Percentiles rank a stretch among this genome's conserved stretches.
Evolutionary conservation across 2,113 vertebrate species (phyloP).

Genomic region (Elephantulus edwardii): DNA sequence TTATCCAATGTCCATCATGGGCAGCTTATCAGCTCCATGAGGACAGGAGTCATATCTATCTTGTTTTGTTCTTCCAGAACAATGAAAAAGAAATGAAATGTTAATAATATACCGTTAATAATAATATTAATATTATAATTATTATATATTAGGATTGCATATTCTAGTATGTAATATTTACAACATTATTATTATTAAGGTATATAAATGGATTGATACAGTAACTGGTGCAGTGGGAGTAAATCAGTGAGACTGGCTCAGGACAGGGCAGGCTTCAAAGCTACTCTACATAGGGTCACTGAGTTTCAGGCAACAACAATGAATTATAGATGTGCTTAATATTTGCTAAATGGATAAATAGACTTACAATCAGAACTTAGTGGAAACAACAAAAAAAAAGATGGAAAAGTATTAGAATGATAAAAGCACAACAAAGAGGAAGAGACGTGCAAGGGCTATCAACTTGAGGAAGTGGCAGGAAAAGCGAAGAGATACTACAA

Average conservation of each 20-base stretch:
- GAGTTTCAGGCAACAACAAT: too few species aligned
- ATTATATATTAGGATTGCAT: too few species aligned
- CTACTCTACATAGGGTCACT: too few species aligned
- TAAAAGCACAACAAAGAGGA: constrained; percentile 41
- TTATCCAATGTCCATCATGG: constrained; percentile 14
- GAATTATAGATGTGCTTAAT: constrained; percentile 33
- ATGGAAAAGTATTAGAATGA: not conserved
- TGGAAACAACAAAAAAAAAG: constrained; percentile 39
- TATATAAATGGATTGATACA: too few species aligned
- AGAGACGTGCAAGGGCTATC: not conserved
- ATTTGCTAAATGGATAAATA: constrained; percentile 20
- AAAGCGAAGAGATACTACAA: not conserved
- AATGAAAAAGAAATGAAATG: not conserved
- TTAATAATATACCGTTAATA: too few species aligned
- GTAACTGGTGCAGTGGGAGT: too few species aligned
- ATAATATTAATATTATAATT: too few species aligned
- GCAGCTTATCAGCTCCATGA: not conserved
- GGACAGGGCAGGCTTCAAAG: too few species aligned
- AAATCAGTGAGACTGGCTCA: too few species aligned
- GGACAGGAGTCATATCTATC: not conserved
- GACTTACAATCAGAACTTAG: constrained; percentile 16
- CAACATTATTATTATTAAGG: too few species aligned
- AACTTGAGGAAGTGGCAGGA: not conserved
- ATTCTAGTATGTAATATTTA: too few species aligned
- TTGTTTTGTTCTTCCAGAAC: not conserved